phyloP scores from a whole-genome alignment of 2,888 invertebrate genomes.

The Hirtodrosophila cameraria region DNA sequence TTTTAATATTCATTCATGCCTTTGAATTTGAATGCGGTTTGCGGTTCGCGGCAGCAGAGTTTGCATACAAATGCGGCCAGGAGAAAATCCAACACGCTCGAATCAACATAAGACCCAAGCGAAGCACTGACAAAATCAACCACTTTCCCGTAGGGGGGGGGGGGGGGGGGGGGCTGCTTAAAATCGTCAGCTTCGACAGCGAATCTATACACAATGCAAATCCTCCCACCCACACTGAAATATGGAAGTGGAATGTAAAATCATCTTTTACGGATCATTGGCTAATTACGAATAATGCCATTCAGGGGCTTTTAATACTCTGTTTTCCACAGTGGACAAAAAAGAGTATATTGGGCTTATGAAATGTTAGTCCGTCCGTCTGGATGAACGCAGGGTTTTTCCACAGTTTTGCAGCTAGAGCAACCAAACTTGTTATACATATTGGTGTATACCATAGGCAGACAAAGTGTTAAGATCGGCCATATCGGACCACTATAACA shows the following conservation, averaged over 20 bases:
- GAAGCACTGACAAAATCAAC: constrained; percentile 24
- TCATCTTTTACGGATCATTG: constrained; percentile 83
- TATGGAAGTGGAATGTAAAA: constrained; percentile 65
- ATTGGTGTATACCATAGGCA: no score
- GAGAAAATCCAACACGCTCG: constrained; percentile 64
- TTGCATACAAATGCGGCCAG: constrained; percentile 58
- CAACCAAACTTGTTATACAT: no score
- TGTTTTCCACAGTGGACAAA: no score
- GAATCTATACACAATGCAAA: constrained; percentile 69
- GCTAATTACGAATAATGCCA: constrained; percentile 81
- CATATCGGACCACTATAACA: no score
- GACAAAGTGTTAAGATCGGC: no score
- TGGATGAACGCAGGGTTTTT: no score
- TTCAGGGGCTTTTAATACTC: no score
- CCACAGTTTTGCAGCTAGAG: no score
- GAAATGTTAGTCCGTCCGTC: no score
- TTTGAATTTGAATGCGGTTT: constrained; percentile 57
- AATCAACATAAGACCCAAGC: constrained; percentile 74
- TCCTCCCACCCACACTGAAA: constrained; percentile 73
- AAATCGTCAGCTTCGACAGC: constrained; percentile 4
- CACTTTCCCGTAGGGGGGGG: no score
- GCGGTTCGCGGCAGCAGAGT: constrained; percentile 10
- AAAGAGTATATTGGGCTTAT: no score
- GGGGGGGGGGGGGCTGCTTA: no score
- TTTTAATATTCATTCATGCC: constrained; percentile 75